A percentile compares a stretch with the other conserved stretches of the same genome.
phyloP scores from a whole-genome alignment of 1,140 invertebrate genomes.

The Drosophila micromelanica region DNA sequence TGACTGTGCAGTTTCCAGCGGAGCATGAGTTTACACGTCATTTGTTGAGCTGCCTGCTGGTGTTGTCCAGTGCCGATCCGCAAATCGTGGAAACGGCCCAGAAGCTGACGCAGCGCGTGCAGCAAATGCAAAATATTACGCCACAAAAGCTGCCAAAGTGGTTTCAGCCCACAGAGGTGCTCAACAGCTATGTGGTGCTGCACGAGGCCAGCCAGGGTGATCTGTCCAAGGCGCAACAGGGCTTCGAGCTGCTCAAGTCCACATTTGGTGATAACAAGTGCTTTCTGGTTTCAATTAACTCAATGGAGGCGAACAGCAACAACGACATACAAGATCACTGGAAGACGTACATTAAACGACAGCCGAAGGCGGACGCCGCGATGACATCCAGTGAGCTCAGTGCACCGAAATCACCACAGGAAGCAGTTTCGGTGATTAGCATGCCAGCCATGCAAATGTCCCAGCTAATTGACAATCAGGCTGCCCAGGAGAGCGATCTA shows the following conservation, averaged over 20 bases:
- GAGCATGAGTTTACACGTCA: slow-evolving; percentile 98
- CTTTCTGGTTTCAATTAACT: slow-evolving; percentile 95
- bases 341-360: slow-evolving; percentile 90
- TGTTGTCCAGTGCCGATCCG: slow-evolving; percentile 92
- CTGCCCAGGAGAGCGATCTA: slow-evolving; percentile 62
- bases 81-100: slow-evolving; percentile 92
- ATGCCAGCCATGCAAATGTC: slow-evolving; percentile 85
- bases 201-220: slow-evolving; percentile 89
- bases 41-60: slow-evolving; percentile 95
- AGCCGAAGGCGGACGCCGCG: slow-evolving; percentile 85
- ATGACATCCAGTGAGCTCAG: slow-evolving; percentile 87
- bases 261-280: slow-evolving; percentile 93
- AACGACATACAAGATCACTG: slow-evolving; percentile 91
- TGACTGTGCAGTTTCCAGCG: slow-evolving; percentile 94
- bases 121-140: slow-evolving; percentile 90
- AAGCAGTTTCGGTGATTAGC: slow-evolving; percentile 85
- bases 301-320: slow-evolving; percentile 85
- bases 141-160: slow-evolving; percentile 94
- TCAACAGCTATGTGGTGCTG: slow-evolving; percentile 95
- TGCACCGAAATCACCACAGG: slow-evolving; percentile 87
- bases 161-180: slow-evolving; percentile 92
- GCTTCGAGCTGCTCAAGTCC: slow-evolving; percentile 93
- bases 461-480: slow-evolving; percentile 54
- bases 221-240: slow-evolving; percentile 87
- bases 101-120: slow-evolving; percentile 90